Evolutionary conservation across 2,113 vertebrate species (phyloP).

Genomic region (Plestiodon gilberti): DNA sequence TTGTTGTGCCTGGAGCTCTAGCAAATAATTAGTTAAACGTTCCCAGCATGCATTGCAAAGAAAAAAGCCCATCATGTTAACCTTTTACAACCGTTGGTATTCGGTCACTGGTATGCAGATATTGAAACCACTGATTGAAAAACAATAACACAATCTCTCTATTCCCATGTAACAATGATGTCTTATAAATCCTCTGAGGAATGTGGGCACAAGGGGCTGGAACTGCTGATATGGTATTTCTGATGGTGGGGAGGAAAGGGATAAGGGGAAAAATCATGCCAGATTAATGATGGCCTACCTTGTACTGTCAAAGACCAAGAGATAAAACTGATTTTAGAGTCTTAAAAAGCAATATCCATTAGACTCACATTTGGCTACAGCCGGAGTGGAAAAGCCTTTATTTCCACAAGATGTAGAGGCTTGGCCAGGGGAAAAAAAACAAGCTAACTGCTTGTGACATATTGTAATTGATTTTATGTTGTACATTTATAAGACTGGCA

Average conservation of each 20-base stretch:
- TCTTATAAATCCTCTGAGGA: conserved; percentile 50
- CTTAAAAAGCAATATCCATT: conserved; percentile 73
- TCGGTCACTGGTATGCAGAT: conserved; percentile 29
- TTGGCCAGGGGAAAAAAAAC: conserved; percentile 43
- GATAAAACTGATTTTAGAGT: conserved; percentile 58
- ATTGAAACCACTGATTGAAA: conserved; percentile 34
- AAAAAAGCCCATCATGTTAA: conserved; percentile 30
- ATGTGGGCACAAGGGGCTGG: conserved; percentile 36
- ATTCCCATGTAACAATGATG: conserved; percentile 38
- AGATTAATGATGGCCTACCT: conserved; percentile 54
- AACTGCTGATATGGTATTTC: conserved; percentile 67
- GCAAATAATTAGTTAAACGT: conserved; percentile 37
- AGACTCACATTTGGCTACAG: conserved; percentile 65
- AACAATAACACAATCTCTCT: conserved; percentile 30
- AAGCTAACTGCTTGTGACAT: conserved; percentile 57
- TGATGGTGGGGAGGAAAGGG: conserved; percentile 32
- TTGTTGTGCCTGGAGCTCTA: not conserved
- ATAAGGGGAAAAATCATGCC: conserved; percentile 48
- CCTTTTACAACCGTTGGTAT: conserved; percentile 40
- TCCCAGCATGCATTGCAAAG: not conserved
- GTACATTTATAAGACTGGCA: conserved; percentile 61
- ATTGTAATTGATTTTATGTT: conserved; percentile 71
- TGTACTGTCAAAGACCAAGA: conserved; percentile 51
- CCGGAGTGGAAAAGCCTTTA: conserved; percentile 59
- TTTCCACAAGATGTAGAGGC: conserved; percentile 60